These are phyloP conservation scores for Oxystoma pomonae DNA, from an alignment of 2,888 invertebrate species.

Conservation along the genomic window DNA sequence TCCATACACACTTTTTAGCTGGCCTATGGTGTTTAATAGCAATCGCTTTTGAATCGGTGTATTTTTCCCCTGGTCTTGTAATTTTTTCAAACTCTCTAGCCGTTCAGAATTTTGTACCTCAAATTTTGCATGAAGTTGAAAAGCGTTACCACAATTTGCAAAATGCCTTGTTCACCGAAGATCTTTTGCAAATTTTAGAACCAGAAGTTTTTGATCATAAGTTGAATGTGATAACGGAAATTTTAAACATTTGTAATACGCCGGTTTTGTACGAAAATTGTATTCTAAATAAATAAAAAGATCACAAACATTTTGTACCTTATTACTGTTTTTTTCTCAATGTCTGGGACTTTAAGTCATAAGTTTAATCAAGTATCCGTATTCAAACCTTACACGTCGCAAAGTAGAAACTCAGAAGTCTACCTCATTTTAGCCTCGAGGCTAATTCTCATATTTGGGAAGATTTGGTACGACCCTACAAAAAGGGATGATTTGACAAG, in stretches of 20 bases:
- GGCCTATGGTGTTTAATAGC: constrained; percentile 39
- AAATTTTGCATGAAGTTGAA: neutral
- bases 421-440: constrained; percentile 51
- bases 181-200: constrained; percentile 31
- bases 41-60: constrained; percentile 32
- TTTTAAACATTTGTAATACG: constrained; percentile 13
- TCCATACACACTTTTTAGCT: constrained; percentile 41
- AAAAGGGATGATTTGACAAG: constrained; percentile 40
- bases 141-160: neutral
- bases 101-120: neutral
- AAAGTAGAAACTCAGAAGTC: constrained; percentile 82
- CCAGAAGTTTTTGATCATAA: constrained; percentile 25
- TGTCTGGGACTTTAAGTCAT: constrained; percentile 84
- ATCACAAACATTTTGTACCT: neutral
- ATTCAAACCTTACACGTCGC: constrained; percentile 89
- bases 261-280: neutral
- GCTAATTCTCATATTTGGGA: constrained; percentile 32
- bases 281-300: neutral
- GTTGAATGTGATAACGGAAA: constrained; percentile 17
- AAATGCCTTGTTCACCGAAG: constrained; percentile 10
- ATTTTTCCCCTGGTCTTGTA: constrained; percentile 30
- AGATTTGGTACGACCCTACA: constrained; percentile 49
- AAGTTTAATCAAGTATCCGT: constrained; percentile 73
- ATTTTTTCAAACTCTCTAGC: constrained; percentile 23
- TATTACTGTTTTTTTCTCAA: neutral